Conservation (phyloP, 2,888 invertebrate species). For the Drosophila gaucha region DNA sequence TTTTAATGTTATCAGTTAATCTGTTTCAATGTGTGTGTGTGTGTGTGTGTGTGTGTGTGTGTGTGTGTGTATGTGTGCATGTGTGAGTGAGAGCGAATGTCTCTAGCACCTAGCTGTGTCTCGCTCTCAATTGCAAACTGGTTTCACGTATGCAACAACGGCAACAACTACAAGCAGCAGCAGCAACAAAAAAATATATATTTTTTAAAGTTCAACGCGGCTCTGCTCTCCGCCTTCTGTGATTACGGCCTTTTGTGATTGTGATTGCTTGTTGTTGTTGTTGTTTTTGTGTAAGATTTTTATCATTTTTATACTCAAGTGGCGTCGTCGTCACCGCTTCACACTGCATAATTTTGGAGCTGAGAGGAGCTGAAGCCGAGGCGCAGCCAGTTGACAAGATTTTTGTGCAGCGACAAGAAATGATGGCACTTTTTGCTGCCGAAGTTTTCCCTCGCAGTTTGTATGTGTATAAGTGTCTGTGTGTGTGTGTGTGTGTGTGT, state of each 20-base stretch:
- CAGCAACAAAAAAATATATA: conserved; percentile 23
- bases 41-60: conserved; percentile 15
- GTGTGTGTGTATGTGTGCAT: conserved; percentile 10
- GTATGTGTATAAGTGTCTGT: not conserved
- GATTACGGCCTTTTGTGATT: conserved; percentile 57
- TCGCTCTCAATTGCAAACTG: conserved; percentile 69
- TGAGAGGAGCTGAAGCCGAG: conserved; percentile 27
- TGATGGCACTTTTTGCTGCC: conserved; percentile 64
- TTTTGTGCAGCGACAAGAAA: conserved; percentile 80
- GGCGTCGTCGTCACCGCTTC: conserved; percentile 73
- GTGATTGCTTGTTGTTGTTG: conserved; percentile 36
- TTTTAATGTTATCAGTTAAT: conserved; percentile 78
- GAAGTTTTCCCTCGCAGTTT: conserved; percentile 42
- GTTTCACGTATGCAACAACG: conserved; percentile 60
- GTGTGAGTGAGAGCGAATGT: conserved; percentile 6
- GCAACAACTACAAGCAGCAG: conserved; percentile 39
- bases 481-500: conserved; percentile 33
- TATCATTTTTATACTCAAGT: conserved; percentile 76
- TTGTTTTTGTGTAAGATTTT: conserved; percentile 57
- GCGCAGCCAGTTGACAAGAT: conserved; percentile 72
- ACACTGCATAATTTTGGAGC: conserved; percentile 80
- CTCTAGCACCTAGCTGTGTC: conserved; percentile 18
- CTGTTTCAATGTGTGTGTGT: conserved; percentile 42
- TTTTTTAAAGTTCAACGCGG: conserved; percentile 64
- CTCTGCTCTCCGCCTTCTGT: conserved; percentile 39